Conservation (phyloP, 2,888 invertebrate species). For the Drosophila suboccidentalis region DNA sequence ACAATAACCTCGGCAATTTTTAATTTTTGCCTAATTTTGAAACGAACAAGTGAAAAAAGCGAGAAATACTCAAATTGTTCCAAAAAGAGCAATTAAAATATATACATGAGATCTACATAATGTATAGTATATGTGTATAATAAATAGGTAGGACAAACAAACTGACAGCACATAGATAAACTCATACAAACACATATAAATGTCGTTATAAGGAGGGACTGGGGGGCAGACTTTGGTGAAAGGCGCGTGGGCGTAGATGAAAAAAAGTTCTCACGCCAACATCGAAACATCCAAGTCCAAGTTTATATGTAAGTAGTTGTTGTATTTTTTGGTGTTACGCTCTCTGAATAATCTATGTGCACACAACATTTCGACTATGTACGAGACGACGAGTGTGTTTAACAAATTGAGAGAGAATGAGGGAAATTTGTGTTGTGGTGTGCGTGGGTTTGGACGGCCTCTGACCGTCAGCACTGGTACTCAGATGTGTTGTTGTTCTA, state of each 20-base stretch:
- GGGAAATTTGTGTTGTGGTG: slow-evolving; percentile 42
- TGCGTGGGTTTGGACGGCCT: slow-evolving; percentile 81
- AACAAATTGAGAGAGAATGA: slow-evolving; percentile 42
- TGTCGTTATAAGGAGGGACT: slow-evolving; percentile 25
- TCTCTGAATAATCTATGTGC: slow-evolving; percentile 74
- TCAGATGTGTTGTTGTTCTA: slow-evolving; percentile 42
- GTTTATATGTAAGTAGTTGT: slow-evolving; percentile 68
- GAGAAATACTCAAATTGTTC: slow-evolving; percentile 56
- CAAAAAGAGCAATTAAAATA: slow-evolving; percentile 72
- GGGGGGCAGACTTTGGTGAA: slow-evolving; percentile 16
- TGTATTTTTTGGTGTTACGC: slow-evolving; percentile 59
- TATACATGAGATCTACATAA: slow-evolving; percentile 29
- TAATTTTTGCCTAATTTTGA: slow-evolving; percentile 57
- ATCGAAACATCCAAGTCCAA: slow-evolving; percentile 72
- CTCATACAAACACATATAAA: slow-evolving; percentile 28
- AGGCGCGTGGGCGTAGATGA: slow-evolving; percentile 71
- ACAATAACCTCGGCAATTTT: slow-evolving; percentile 69
- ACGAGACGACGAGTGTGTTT: slow-evolving; percentile 33
- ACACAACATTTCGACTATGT: slow-evolving; percentile 62
- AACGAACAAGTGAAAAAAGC: slow-evolving; percentile 38
- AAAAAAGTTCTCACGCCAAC: slow-evolving; percentile 57
- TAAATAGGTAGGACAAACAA: slow-evolving; percentile 65
- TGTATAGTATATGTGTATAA: slow-evolving; percentile 18
- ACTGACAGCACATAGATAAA: slow-evolving; percentile 41
- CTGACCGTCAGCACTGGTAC: slow-evolving; percentile 72